Evolutionary conservation across 2,113 vertebrate species (phyloP), one percentile per base, ranked within the genome.

Genomic region (Trogon melanurus): DNA sequence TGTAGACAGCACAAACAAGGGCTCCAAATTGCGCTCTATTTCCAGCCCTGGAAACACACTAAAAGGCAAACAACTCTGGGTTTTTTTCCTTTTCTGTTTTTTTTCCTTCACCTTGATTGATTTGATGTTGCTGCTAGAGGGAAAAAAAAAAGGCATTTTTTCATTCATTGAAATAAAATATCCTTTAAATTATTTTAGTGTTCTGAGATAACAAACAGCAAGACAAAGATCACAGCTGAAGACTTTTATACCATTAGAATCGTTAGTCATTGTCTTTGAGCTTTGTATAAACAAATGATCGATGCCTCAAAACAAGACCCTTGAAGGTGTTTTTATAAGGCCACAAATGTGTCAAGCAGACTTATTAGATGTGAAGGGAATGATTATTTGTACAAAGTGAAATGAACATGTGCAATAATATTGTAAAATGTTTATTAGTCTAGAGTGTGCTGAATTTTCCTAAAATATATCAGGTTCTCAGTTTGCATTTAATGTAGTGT

Each of bases 381-480:
- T 97, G 98, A 97, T 98, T 98, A 98, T 98, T 98, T 98, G 98
- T 98, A 98, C 98, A 98, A 98, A 98, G 97, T 97, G 97, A 98
- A 98, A 97, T 91, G 98, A 98, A 98, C 98, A 98, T 98, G 97
- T 98, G 98, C 98, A 98, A 98, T 98, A 98, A 98, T 98, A 98
- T 97, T 98, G 97, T 98, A 98, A 98, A 98, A 98, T 98, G 98
- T 98, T 98, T 98, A 98, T 98, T 98, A 98, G 98, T 98, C 98
- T 98, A 98, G 98, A 97, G 98, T 98, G 98, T 98, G 98, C 98
- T 97, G 98, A 98, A 98, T 98, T 98, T 98, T 98, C 98, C 98
- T 98, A 98, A 98, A 98, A 98, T 98, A 98, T 98, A 98, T 98
- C 98, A 97, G 97, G 97, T 98, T 98, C 98, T 98, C 98, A 97